Evolutionary conservation across 2,888 invertebrate genomes (phyloP), one percentile per base, ranked within the genome.

Genomic region (Masnerella sp.): DNA sequence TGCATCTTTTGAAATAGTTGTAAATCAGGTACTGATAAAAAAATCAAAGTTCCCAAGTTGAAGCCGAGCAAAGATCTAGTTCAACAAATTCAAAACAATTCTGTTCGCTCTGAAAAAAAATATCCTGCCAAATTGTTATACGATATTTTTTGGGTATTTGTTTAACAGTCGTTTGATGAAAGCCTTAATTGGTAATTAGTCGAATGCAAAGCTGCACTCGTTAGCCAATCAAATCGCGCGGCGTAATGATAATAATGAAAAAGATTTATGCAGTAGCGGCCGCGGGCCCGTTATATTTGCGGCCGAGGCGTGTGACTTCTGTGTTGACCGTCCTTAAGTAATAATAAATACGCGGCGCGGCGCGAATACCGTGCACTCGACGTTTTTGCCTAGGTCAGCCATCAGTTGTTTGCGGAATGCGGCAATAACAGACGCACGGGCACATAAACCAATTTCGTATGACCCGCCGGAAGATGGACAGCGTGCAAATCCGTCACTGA

Each of bases 291-390:
- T 59, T 59, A 59, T 25, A 25, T 47, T 59, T 38, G 59, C 36
- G 18, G 59, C 43, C 32, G 32, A 59, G 45, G 59, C 28, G 59
- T 59, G 59, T 59, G 61, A 40, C 40, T 61, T 49, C 38, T 49
- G 47, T 61, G 40, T 40, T 49, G 40, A 20, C 47, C 49, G 49
- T 49, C 30, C 40, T 61, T 61, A 61, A 61, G 49, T 61, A 38
- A 61, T 61, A 61, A 61, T 61, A 49, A 61, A 62, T 62, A 62
- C 51, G 42, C 51, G 34, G 51, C 40, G 30, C 51, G 61, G 9
- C 61, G 51, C 51, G 42, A 51, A 42, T 51, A 38, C 61, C 20
- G 20, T 5, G 42, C 11, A 11, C n/a, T 36, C 14, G 9, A 14
- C 14, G 25, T 30, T 30, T 30, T 30, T 30, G 30, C n/a, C n/a